Evolutionary conservation across 92 coral and sea anemone species (phyloP).

Genomic region (Heteractis magnifica): DNA sequence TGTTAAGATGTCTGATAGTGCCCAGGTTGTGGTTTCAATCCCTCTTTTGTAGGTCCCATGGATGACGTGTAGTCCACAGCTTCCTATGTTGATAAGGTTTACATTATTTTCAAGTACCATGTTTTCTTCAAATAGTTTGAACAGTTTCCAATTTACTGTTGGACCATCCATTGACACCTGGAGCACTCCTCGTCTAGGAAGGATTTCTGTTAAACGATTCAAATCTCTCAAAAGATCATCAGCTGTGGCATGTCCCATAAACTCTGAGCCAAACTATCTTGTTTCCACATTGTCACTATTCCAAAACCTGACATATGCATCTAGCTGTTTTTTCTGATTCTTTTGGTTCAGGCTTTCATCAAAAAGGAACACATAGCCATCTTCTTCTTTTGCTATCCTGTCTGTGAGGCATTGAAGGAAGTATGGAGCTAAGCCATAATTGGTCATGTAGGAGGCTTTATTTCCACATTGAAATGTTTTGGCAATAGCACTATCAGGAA

Average conservation of each 20-base stretch:
- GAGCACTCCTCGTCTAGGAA: not conserved
- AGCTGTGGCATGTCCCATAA: constrained; percentile 27
- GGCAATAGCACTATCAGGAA: constrained; percentile 45
- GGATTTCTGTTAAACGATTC: constrained; percentile 7
- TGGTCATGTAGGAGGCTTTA: constrained; percentile 31
- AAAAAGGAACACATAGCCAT: too few species aligned
- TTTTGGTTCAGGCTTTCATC: not conserved
- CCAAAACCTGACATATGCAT: not conserved
- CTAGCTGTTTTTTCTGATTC: not conserved
- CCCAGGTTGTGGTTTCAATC: constrained; percentile 1
- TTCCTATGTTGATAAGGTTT: constrained; percentile 23
- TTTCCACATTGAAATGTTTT: constrained; percentile 39
- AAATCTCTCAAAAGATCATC: constrained; percentile 15
- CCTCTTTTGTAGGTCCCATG: not conserved
- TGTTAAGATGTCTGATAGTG: not conserved
- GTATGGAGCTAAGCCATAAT: constrained; percentile 29
- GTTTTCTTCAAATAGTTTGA: too few species aligned
- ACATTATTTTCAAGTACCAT: too few species aligned
- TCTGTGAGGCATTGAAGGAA: constrained; percentile 11
- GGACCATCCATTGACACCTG: constrained; percentile 9
- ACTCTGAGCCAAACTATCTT: constrained; percentile 15
- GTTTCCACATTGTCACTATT: not conserved
- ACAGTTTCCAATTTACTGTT: constrained; percentile 14
- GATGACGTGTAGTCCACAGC: constrained; percentile 37
- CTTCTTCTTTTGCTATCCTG: too few species aligned